phyloP scores from a whole-genome alignment of 2,113 vertebrate genomes.

The Hiodon alosoides region DNA sequence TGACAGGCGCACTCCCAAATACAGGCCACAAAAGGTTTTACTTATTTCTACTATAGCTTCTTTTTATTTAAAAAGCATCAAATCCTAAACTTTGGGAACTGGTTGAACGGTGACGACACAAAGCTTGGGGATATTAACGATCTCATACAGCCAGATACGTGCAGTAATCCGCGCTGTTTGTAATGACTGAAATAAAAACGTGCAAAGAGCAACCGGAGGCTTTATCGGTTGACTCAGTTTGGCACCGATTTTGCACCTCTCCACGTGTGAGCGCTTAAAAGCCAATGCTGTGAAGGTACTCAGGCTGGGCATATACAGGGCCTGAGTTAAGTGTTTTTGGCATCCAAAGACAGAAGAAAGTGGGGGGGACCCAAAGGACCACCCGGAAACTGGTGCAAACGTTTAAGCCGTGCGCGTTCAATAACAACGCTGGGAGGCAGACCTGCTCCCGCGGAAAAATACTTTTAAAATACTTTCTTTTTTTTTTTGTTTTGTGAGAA shows the following conservation, averaged over 20 bases:
- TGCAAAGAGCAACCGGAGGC: conserved; percentile 32
- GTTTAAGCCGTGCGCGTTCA: no score
- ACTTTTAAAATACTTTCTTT: conserved; percentile 1
- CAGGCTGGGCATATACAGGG: conserved; percentile 51
- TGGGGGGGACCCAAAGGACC: conserved; percentile 14
- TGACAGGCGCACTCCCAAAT: no score
- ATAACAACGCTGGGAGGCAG: no score
- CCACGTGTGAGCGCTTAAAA: conserved; percentile 3
- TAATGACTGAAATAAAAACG: not conserved
- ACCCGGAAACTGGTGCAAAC: conserved; percentile 20
- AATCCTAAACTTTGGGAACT: no score
- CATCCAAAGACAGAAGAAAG: conserved; percentile 54
- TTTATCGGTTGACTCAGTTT: conserved; percentile 29
- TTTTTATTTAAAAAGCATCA: no score
- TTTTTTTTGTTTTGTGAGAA: not conserved
- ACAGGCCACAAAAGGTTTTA: no score
- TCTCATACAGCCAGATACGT: no score
- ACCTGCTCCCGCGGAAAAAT: not conserved
- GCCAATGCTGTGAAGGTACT: conserved; percentile 41
- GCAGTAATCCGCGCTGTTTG: not conserved
- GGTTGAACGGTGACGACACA: no score
- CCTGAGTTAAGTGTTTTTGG: conserved; percentile 46
- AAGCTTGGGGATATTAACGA: no score
- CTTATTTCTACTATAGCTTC: no score
- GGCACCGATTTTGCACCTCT: conserved; percentile 16